A percentile compares a stretch with the other conserved stretches of the same genome.
phyloP scores from a whole-genome alignment of 2,888 invertebrate genomes.

The Tridacna crocea region DNA sequence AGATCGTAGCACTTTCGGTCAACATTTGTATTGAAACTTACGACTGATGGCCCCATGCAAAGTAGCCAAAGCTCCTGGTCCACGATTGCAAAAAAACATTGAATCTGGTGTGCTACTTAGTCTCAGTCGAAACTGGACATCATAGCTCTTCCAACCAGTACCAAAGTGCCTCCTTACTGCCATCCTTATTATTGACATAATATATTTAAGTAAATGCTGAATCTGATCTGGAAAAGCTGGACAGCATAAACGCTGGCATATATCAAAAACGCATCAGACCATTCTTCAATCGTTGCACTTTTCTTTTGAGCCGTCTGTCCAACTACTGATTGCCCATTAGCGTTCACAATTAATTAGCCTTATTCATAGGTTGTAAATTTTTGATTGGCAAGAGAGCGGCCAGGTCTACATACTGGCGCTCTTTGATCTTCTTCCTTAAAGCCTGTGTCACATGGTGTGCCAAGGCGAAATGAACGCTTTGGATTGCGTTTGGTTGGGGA shows the following conservation, averaged over 20 bases:
- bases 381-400: constrained; percentile 8
- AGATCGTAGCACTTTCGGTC: not conserved
- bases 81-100: constrained; percentile 23
- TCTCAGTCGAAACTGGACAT: constrained; percentile 37
- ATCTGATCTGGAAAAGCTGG: constrained; percentile 10
- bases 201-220: constrained; percentile 39
- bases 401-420: constrained; percentile 20
- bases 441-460: not conserved
- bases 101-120: constrained; percentile 1
- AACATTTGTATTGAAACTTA: not conserved
- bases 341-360: not conserved
- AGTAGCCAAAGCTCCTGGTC: constrained; percentile 30
- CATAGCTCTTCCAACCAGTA: constrained; percentile 32
- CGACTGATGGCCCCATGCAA: not conserved
- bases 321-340: not conserved
- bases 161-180: constrained; percentile 29
- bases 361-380: not conserved
- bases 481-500: not conserved
- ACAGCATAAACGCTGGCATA: constrained; percentile 23
- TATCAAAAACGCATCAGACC: constrained; percentile 51
- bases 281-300: constrained; percentile 35
- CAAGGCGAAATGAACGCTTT: not conserved
- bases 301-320: not conserved
- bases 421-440: constrained; percentile 1
- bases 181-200: constrained; percentile 36